These are phyloP conservation scores for Cotesia chilonis DNA, from an alignment of 1,140 invertebrate genomes.

Conservation along the genomic window DNA sequence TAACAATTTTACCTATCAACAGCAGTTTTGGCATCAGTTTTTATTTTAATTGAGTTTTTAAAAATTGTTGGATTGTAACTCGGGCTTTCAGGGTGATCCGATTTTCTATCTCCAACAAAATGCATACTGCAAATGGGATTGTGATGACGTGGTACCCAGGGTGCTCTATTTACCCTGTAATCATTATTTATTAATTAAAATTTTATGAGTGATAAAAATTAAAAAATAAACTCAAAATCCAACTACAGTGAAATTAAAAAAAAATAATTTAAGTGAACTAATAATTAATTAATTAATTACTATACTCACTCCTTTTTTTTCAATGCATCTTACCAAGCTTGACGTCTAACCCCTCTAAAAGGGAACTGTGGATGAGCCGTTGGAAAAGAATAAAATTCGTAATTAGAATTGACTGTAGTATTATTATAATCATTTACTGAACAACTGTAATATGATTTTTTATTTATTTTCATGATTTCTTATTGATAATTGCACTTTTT, in stretches of 20 bases:
- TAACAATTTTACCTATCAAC: constrained; percentile 7
- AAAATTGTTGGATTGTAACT: constrained; percentile 22
- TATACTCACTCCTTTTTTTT: not conserved
- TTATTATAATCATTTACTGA: not conserved
- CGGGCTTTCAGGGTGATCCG: constrained; percentile 7
- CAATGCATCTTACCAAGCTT: not conserved
- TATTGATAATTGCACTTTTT: not conserved
- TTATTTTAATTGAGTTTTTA: not conserved
- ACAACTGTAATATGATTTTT: not conserved
- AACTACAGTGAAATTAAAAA: not conserved
- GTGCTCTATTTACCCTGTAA: not conserved
- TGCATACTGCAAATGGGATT: constrained; percentile 3
- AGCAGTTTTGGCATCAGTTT: not conserved
- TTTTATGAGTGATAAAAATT: not conserved
- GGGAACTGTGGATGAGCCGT: not conserved
- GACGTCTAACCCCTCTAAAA: not conserved
- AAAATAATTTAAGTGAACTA: not conserved
- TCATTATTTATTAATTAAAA: not conserved
- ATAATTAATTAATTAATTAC: not conserved
- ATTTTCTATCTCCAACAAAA: constrained; percentile 17
- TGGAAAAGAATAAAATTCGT: not conserved
- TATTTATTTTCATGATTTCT: not conserved
- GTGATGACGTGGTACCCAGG: constrained; percentile 2
- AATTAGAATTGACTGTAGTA: not conserved
- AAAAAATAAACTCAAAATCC: not conserved